These are phyloP conservation scores for Heloderma charlesbogerti DNA, from an alignment of 2,113 vertebrate species.

Conservation along the genomic window DNA sequence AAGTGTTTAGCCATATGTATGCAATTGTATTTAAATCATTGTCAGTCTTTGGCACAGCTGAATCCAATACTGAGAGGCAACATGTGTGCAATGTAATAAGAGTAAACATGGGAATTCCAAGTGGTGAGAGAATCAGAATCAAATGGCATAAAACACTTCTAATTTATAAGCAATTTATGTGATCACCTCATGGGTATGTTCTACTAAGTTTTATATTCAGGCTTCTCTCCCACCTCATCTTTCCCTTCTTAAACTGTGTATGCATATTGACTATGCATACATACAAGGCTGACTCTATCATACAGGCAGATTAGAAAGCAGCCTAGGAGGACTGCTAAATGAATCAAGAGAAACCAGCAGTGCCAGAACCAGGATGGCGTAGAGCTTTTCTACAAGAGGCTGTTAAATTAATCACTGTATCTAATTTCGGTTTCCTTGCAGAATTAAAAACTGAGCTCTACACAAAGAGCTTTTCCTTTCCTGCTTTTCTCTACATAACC, in stretches of 20 bases:
- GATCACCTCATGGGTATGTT: background rate
- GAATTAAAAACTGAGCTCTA: no score
- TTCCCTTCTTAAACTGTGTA: background rate
- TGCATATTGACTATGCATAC: background rate
- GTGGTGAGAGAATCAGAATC: background rate
- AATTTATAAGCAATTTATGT: background rate
- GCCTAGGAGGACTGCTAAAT: no score
- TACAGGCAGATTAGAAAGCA: background rate
- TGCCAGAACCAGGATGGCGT: background rate
- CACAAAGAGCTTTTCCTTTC: no score
- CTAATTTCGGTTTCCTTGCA: no score
- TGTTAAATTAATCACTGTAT: no score
- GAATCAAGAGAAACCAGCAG: background rate
- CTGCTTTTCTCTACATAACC: no score
- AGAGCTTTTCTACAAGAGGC: no score
- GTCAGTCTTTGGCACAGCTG: background rate
- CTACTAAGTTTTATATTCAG: constrained; percentile 1
- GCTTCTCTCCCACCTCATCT: background rate
- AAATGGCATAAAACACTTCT: background rate
- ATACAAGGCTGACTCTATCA: background rate
- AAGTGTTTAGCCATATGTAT: constrained; percentile 10
- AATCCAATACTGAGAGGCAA: constrained; percentile 18
- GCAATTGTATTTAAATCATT: constrained; percentile 25
- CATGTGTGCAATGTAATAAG: background rate
- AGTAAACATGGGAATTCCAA: background rate